Conservation (phyloP, 2,888 invertebrate genomes). For the Tenthredo notha region DNA sequence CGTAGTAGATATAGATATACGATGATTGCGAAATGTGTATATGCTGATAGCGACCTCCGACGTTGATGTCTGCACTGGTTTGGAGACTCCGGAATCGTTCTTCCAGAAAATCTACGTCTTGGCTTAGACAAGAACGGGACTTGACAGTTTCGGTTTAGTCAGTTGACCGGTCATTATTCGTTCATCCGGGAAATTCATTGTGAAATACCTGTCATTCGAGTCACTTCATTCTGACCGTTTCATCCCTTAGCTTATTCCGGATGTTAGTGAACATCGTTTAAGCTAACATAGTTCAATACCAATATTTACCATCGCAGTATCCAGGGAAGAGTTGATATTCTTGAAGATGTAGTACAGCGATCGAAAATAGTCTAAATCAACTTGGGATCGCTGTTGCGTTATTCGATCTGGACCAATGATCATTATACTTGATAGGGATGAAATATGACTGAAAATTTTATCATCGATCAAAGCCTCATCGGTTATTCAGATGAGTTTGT, state of each 20-base stretch:
- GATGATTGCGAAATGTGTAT: neutral
- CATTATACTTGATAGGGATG: neutral
- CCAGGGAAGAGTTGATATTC: neutral
- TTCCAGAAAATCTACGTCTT: constrained; percentile 41
- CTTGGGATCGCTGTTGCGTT: neutral
- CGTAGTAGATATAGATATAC: neutral
- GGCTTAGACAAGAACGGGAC: neutral
- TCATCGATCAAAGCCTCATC: neutral
- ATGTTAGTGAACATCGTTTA: neutral
- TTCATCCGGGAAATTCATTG: constrained; percentile 20
- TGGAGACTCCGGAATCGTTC: neutral
- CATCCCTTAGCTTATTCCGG: neutral
- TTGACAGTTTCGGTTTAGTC: constrained; percentile 16
- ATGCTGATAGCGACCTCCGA: constrained; percentile 34
- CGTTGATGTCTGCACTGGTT: neutral
- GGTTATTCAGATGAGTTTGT: neutral
- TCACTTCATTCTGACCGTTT: neutral
- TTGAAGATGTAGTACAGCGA: neutral
- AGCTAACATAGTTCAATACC: neutral
- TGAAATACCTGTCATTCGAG: neutral
- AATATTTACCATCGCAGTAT: neutral
- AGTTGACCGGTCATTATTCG: neutral
- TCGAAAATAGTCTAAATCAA: neutral
- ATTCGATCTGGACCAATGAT: neutral
- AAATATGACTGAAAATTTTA: too few relatives aligned